Evolutionary conservation across 1,140 invertebrate species (phyloP), one percentile per base, ranked within the genome.

Genomic region (Oryctes rhinoceros): DNA sequence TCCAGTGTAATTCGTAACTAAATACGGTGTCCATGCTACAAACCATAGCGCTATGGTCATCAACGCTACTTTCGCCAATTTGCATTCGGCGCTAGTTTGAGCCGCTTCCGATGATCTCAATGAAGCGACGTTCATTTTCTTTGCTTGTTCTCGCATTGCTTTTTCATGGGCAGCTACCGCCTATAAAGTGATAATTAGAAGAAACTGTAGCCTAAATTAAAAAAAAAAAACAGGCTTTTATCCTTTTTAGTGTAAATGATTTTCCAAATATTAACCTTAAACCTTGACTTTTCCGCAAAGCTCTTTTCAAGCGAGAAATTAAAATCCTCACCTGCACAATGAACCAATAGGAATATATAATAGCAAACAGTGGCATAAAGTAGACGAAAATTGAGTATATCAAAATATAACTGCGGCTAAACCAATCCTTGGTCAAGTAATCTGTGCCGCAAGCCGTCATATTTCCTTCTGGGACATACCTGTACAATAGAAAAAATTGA

Each of bases 381-480:
- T 95, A 95, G 5, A 92, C 91, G 81, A 93, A 94, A 18, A 92
- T 81, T n/a, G 90, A 90, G 83, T 95, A 95, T 4, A 92, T 88
- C 10, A 95, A 81, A 81, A 94, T 91, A 87, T 94, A 95, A 76
- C 93, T 93, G 76, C 89, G 89, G 83, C 90, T 91, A 11, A 90
- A 79, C 90, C 90, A 91, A 76, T 93, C 91, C 84, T 92, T 91
- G 76, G 88, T 91, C 59, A 96, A 87, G 85, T 96, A 96, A 86
- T 96, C 95, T 79, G 95, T 95, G 35, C 95, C 95, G 85, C 95
- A 96, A 20, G 94, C 93, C 30, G 94, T 96, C 91, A 96, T 92
- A 84, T 96, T 96, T 75, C 94, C 94, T 89, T 96, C 95, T n/a
- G 95, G 94, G 65, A 96, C 94, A 88, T 96, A 96, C 84, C 93